Conservation (phyloP, 2,113 vertebrate species). For the Catharus bicknelli region DNA sequence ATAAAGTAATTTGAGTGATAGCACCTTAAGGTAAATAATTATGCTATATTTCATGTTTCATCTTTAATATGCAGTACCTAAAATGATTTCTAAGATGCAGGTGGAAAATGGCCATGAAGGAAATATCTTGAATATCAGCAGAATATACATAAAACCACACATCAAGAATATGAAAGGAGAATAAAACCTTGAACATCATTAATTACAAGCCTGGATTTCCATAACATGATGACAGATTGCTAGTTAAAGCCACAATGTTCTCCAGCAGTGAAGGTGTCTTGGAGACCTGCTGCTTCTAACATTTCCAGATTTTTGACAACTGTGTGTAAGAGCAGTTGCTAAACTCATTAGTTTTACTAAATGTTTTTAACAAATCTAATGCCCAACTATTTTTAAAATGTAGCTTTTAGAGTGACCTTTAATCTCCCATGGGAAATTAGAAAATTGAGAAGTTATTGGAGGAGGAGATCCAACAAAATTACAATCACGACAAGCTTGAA, state of each 20-base stretch:
- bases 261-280: not conserved
- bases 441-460: conserved; percentile 68
- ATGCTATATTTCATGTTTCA: not conserved
- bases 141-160: not conserved
- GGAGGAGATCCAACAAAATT: conserved; percentile 68
- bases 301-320: conserved; percentile 12
- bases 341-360: conserved; percentile 49
- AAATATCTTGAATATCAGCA: not conserved
- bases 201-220: not conserved
- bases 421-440: conserved; percentile 61
- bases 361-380: conserved; percentile 44
- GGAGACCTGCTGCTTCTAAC: not conserved
- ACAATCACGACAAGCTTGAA: conserved; percentile 58
- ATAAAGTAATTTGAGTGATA: not conserved
- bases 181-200: not conserved
- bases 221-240: not conserved
- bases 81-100: not conserved
- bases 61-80: not conserved
- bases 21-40: not conserved
- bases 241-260: not conserved
- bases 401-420: conserved; percentile 33
- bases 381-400: conserved; percentile 18
- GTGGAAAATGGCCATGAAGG: not conserved
- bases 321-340: conserved; percentile 26
- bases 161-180: not conserved